Evolutionary conservation across 2,888 invertebrate genomes (phyloP), one percentile per base, ranked within the genome.

Genomic region (Caenorhabditis sp.): DNA sequence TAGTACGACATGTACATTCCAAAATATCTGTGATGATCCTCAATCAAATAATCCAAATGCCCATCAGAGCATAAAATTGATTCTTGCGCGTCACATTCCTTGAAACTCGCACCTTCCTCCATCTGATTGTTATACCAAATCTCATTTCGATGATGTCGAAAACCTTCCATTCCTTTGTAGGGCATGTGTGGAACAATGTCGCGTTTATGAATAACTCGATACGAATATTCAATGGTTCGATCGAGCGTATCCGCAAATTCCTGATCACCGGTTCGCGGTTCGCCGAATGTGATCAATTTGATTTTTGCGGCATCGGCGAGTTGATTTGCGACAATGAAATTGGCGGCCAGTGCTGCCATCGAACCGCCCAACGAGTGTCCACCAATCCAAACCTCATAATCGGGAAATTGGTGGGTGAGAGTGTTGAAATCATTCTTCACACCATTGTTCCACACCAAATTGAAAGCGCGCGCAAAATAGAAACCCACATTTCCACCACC

Each of bases 111-210:
- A 1, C 57, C 60, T n/a, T 65, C 60, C 17, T 3, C 17, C 83
- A 83, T 83, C 43, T 81, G 72, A 69, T 83, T 83, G 66, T 82
- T 59, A 67, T 83, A 83, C 77, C 78, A 83, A 23, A 79, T 69
- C 69, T 82, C 82, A 12, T 64, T 65, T 37, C 60, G 58, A 61
- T 82, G 82, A 60, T 82, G 80, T 27, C 70, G 73, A 59, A 76
- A 82, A 21, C 66, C 66, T 50, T 77, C 71, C 62, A 76, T 66
- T 63, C 68, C 69, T 19, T 77, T 66, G 27, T 68, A 63, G 17
- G 82, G 82, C 5, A 81, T 58, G 66, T 82, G 82, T 10, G 81
- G 70, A 2, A 81, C 78, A 31, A 78, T 66, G 57, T 82, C 82
- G 14, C 71, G 63, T 12, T 58, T 58, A 58, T 82, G 81, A 24